Conservation (phyloP, 2,113 vertebrate species). For the Drymodes brunneopygia region DNA sequence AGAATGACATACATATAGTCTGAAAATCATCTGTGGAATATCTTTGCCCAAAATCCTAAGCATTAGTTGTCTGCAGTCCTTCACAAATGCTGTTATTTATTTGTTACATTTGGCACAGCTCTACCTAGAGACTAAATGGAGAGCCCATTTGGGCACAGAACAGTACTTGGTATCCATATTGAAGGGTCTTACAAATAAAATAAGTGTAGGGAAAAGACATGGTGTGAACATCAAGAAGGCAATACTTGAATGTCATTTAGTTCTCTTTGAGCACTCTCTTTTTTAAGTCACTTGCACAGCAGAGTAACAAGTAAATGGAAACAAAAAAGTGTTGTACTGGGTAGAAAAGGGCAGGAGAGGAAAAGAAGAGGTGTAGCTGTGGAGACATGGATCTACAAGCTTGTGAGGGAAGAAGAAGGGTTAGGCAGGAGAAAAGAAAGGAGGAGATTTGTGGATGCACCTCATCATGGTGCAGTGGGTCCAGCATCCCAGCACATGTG, state of each 20-base stretch:
- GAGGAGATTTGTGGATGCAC: neutral
- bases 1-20: neutral
- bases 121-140: neutral
- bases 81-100: neutral
- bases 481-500: rapidly evolving
- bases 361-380: neutral
- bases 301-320: neutral
- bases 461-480: neutral
- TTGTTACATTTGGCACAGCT: neutral
- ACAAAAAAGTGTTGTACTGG: neutral
- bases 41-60: neutral
- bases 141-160: neutral
- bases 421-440: rapidly evolving
- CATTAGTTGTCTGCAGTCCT: neutral
- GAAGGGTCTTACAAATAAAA: neutral
- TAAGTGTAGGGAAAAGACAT: neutral
- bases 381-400: neutral
- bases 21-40: neutral
- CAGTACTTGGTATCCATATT: neutral
- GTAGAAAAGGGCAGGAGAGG: neutral
- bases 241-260: neutral
- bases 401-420: neutral
- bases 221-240: neutral
- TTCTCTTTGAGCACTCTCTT: neutral
- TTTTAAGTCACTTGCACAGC: neutral